A percentile compares a stretch with the other conserved stretches of the same genome.
Evolutionary conservation across 2,888 invertebrate genomes (phyloP).

Genomic region (Chaetogeoica ovagalla): DNA sequence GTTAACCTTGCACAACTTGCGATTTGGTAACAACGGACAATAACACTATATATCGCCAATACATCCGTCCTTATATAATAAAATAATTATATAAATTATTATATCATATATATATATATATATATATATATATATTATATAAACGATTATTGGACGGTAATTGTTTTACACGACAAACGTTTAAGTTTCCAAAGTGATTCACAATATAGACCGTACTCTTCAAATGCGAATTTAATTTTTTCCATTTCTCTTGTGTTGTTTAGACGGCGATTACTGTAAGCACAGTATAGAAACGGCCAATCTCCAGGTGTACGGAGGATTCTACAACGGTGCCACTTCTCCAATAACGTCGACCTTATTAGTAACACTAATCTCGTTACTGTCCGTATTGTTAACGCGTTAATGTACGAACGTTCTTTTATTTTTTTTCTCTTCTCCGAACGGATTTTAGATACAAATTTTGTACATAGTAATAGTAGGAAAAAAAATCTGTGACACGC

Average conservation of each 20-base stretch:
- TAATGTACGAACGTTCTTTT: neutral
- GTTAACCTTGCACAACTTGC: conserved; percentile 38
- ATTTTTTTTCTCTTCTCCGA: neutral
- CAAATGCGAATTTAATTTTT: no score
- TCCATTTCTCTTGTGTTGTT: conserved; percentile 38
- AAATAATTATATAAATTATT: neutral
- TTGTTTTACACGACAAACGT: neutral
- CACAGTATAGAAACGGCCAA: conserved; percentile 86
- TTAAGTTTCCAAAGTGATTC: no score
- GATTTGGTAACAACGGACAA: conserved; percentile 8
- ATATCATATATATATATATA: neutral
- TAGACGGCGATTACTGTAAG: conserved; percentile 83
- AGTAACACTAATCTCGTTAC: neutral
- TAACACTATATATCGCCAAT: conserved; percentile 14
- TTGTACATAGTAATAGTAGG: conserved; percentile 1
- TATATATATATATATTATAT: neutral
- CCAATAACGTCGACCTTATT: neutral
- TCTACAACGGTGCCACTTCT: conserved; percentile 68
- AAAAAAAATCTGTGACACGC: neutral
- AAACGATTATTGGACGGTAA: neutral
- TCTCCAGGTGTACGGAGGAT: conserved; percentile 82
- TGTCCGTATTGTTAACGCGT: neutral
- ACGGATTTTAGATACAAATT: neutral
- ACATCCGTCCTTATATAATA: neutral
- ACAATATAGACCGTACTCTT: no score